These are phyloP conservation scores for Melopsittacus undulatus DNA, from an alignment of 2,797 vertebrate genomes.

Conservation along the genomic window DNA sequence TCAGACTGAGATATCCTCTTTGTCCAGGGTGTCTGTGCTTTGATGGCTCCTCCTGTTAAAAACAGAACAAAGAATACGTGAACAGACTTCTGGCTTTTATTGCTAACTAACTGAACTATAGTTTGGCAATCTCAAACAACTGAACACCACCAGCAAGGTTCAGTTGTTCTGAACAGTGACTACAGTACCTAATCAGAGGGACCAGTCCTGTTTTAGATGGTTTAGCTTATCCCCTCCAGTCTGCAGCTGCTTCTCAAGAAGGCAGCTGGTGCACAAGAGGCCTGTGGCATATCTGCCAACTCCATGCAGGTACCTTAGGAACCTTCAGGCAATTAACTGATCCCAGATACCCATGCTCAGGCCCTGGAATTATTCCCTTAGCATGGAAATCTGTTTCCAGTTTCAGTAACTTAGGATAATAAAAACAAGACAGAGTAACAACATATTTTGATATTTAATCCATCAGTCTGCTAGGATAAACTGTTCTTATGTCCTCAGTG, in stretches of 20 bases:
- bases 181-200: neutral
- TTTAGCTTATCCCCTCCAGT: neutral
- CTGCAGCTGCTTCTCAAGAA: neutral
- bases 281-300: neutral
- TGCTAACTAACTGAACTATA: neutral
- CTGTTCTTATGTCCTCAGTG: neutral
- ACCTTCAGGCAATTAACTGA: neutral
- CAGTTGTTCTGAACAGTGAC: neutral
- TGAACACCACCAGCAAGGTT: neutral
- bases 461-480: neutral
- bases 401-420: neutral
- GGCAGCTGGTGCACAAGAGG: neutral
- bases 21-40: constrained; percentile 13
- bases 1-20: constrained; percentile 1
- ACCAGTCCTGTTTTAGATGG: neutral
- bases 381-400: neutral
- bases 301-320: neutral
- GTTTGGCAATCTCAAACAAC: neutral
- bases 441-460: neutral
- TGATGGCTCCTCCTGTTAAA: constrained; percentile 50
- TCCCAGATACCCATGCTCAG: neutral
- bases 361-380: neutral
- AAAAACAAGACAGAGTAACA: neutral
- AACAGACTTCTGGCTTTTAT: neutral
- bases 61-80: neutral